Conservation (phyloP, 1,140 invertebrate species). For the Oreohelix idahoensis region DNA sequence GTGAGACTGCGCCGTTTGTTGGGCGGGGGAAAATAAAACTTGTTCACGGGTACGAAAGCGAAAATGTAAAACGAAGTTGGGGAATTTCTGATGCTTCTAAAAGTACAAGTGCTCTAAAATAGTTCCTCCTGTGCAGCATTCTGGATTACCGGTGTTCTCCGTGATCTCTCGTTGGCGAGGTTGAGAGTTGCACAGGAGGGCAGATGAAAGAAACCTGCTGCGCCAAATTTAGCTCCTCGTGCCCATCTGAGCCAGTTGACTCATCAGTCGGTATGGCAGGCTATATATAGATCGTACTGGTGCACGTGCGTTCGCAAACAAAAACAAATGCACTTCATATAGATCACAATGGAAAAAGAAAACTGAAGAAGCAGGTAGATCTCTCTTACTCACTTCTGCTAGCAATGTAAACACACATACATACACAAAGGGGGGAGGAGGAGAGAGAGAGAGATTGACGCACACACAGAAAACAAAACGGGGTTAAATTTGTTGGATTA, state of each 20-base stretch:
- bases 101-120: background rate
- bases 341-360: background rate
- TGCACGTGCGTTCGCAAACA: background rate
- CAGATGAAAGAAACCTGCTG: conserved; percentile 11
- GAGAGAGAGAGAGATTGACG: too few relatives aligned
- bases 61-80: background rate
- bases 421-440: too few relatives aligned
- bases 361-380: background rate
- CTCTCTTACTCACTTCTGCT: background rate
- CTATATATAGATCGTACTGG: conserved; percentile 6
- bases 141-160: background rate
- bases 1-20: too few relatives aligned
- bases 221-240: background rate
- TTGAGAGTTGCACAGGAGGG: background rate
- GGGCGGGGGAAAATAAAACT: background rate
- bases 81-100: background rate
- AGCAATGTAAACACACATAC: background rate
- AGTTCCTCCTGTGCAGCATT: background rate
- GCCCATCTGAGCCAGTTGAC: conserved; percentile 1
- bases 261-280: conserved; percentile 8
- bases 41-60: background rate
- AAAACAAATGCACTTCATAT: background rate
- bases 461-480: too few relatives aligned
- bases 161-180: background rate
- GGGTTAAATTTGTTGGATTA: too few relatives aligned